Base-by-base conservation (phyloP, 2,113 vertebrate genomes). In the Proterorhinus semilunaris region DNA sequence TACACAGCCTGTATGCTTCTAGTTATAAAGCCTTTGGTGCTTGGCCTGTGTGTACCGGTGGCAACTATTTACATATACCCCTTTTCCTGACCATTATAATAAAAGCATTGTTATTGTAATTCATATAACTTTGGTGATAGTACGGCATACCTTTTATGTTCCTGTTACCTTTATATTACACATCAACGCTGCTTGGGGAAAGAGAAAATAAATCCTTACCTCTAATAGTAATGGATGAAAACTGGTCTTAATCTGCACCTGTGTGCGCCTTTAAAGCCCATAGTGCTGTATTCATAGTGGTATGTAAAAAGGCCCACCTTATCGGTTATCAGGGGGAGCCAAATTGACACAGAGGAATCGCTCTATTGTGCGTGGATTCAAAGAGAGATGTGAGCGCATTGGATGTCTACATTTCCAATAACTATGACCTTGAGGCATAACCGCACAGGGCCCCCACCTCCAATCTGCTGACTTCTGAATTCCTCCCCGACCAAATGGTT, bases 391-490 rank as follows among this genome's bases (percentile, higher is more conserved):
- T 82, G 84, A 86, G 73, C 78, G 79, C 79, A 80, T 54, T 85
- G 87, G 84, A 90, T 86, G 84, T 88, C 88, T 87, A 86, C 82
- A 87, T 91, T 88, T 91, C 86, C 87, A 86, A 87, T 87, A 91
- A 85, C 83, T 80, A 68, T 90, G 88, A 90, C 90, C 87, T 91
- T 89, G 86, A 90, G 84, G 85, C 69, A 10, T 82, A 84, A 83
- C 79, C 81, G 58, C 77, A 66, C 62, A 6, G 58, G 52, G 8
- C 63, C 53, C 66, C 66, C 69, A 76, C 72, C 57, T 66, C 50
- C 88, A 83, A 83, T 90, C 78, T 88, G 87, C 89, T 90, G 88
- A 90, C 88, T 86, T 78, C 79, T 83, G 65, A 67, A 75, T 83
- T 84, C 82, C 80, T 59, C 69, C 71, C 17, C 8, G 81, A 81